These are phyloP conservation scores for Diaphora mendica DNA, from an alignment of 2,888 invertebrate species.

Conservation along the genomic window DNA sequence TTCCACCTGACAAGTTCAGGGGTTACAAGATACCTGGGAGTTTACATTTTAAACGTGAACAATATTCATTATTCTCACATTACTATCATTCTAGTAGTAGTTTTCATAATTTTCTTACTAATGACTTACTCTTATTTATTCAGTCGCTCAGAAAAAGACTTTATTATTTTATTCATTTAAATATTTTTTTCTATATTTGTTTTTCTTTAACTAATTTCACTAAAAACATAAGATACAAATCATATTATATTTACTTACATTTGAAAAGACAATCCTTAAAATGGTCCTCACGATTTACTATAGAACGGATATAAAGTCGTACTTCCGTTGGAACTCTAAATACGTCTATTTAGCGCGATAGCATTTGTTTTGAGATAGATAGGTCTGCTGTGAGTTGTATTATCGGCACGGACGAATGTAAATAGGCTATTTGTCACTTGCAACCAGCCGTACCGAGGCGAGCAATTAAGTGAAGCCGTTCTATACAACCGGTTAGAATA, in stretches of 20 bases:
- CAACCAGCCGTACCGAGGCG: conserved; percentile 51
- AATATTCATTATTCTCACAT: too few species aligned
- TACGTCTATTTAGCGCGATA: conserved; percentile 37
- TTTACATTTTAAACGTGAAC: background rate
- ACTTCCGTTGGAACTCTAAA: conserved; percentile 25
- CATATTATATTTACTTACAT: conserved; percentile 25
- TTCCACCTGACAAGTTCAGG: too few species aligned
- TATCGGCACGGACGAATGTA: conserved; percentile 61
- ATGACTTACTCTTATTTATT: background rate
- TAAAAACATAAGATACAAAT: background rate
- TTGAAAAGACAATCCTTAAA: conserved; percentile 15
- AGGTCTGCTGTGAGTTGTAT: conserved; percentile 54
- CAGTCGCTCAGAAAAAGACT: background rate
- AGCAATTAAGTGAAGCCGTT: conserved; percentile 63
- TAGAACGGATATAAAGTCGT: conserved; percentile 6
- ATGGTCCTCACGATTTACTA: conserved; percentile 29
- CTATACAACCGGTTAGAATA: conserved; percentile 46
- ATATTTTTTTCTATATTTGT: background rate
- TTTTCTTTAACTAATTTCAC: background rate
- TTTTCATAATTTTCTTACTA: background rate
- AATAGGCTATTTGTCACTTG: conserved; percentile 71
- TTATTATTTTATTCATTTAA: background rate
- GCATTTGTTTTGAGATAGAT: conserved; percentile 53
- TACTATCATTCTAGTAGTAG: background rate
- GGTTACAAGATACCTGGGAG: background rate